Percentiles rank a stretch among this genome's conserved stretches.
phyloP scores from a whole-genome alignment of 2,797 vertebrate genomes.

The Setipinna tenuifilis region DNA sequence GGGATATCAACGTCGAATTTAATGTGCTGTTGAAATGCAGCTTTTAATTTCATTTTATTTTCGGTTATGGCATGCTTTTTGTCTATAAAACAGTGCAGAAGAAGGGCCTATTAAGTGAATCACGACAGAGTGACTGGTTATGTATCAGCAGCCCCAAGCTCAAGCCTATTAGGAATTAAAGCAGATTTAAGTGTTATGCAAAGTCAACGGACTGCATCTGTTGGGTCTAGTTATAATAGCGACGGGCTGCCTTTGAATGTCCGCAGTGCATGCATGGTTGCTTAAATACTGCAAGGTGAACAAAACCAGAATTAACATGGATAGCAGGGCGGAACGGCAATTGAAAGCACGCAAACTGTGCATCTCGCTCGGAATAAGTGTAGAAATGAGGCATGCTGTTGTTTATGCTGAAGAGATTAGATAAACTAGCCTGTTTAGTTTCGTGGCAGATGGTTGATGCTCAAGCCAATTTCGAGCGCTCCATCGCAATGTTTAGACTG shows the following conservation, averaged over 20 bases:
- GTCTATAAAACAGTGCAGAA: neutral
- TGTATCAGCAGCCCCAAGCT: slow-evolving; percentile 65
- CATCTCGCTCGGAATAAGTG: slow-evolving; percentile 76
- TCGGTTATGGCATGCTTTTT: neutral
- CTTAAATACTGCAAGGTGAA: slow-evolving; percentile 53
- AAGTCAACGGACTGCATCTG: slow-evolving; percentile 75
- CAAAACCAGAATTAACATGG: slow-evolving; percentile 48
- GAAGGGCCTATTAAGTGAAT: slow-evolving; percentile 35
- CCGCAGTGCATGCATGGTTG: slow-evolving; percentile 53
- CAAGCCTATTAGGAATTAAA: slow-evolving; percentile 79
- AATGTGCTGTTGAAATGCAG: slow-evolving; percentile 50
- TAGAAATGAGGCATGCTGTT: slow-evolving; percentile 85
- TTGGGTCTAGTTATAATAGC: slow-evolving; percentile 69
- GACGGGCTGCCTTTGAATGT: slow-evolving; percentile 55
- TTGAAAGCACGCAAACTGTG: slow-evolving; percentile 61
- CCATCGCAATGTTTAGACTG: slow-evolving; percentile 83
- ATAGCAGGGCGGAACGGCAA: slow-evolving; percentile 52
- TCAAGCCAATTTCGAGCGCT: slow-evolving; percentile 85
- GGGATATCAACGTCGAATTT: slow-evolving; percentile 50
- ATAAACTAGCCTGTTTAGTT: slow-evolving; percentile 89
- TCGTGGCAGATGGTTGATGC: slow-evolving; percentile 87
- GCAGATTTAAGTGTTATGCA: slow-evolving; percentile 78
- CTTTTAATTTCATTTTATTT: neutral
- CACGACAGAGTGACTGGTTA: slow-evolving; percentile 70
- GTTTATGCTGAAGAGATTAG: slow-evolving; percentile 90